Base-by-base conservation (phyloP, 2,113 vertebrate species). In the Etheostoma spectabile region DNA sequence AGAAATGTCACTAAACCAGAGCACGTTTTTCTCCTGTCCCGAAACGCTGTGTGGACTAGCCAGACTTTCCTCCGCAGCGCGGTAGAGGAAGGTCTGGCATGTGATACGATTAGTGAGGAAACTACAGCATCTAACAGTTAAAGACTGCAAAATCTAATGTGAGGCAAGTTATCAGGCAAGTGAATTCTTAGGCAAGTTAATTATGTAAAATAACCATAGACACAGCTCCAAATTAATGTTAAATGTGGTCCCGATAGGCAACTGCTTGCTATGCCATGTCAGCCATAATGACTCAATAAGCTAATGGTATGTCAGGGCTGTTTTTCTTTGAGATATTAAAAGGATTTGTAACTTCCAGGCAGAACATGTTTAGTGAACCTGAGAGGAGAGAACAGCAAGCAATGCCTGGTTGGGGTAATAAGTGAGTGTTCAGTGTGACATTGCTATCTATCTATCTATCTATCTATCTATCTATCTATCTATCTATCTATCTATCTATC, bases 381-480 rank as follows among this genome's bases (percentile, higher is more conserved):
- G 49, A 61, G 48, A 22, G n/a, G 16, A 66, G 16, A 56, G 22
- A 19, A 35, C 57, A 61, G 24, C 27, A 27, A 80, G 42, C 45
- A n/a, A 55, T 76, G 27, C 57, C 38, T 69, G 65, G 51, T 55
- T 10, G 19, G 13, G 27, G 5, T 48, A 82, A 51, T 42, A 71
- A 48, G 55, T 52, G n/a, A 64, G 69, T 60, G 45, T 12, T 38
- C 10, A 21, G 1, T n/a, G 57, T 65, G 53, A 67, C 52, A 66
- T 52, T 10, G 18, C 60, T 16, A 22, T 69, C 38, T 15, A 42
- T 53, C 51, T 55, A 38, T 45, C 38, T 62, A 62, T 64, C 33
- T 46, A 0, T 24, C 3, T 24, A 10, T 10, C 11, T 15, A 12
- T 24, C 30, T 38, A 61, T 62, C 60, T 24, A 51, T 51, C n/a